Evolutionary conservation across 2,888 invertebrate genomes (phyloP).

Genomic region (Phyllotreta cruciferae): DNA sequence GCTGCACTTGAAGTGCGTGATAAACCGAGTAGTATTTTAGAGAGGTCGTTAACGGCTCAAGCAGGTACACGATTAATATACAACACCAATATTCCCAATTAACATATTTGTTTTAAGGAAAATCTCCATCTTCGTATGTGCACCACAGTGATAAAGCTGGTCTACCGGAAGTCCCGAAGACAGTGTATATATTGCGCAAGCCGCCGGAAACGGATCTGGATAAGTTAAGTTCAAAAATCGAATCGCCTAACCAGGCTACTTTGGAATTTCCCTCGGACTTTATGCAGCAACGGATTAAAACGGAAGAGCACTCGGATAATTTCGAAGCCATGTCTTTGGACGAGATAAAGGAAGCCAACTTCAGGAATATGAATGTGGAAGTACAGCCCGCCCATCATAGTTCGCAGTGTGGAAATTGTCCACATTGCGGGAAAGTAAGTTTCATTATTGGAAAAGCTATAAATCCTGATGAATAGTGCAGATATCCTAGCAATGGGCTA

Average conservation of each 20-base stretch:
- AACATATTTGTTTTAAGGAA: constrained; percentile 37
- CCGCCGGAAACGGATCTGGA: constrained; percentile 49
- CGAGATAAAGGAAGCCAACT: constrained; percentile 40
- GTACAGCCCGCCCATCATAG: constrained; percentile 55
- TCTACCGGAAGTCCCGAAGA: constrained; percentile 48
- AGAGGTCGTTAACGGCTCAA: constrained; percentile 55
- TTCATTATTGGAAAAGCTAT: neutral
- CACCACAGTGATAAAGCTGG: constrained; percentile 43
- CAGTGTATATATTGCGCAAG: constrained; percentile 50
- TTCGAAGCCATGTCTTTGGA: constrained; percentile 41
- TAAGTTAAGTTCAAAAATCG: constrained; percentile 35
- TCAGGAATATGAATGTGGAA: constrained; percentile 35
- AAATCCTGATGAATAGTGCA: no score
- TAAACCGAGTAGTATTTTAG: constrained; percentile 55
- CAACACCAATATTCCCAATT: neutral
- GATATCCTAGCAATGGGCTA: no score
- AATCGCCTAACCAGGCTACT: constrained; percentile 47
- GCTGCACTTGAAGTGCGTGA: constrained; percentile 55
- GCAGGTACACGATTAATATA: constrained; percentile 38
- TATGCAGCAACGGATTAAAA: constrained; percentile 50
- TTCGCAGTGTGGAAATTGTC: constrained; percentile 68
- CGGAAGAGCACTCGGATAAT: constrained; percentile 49
- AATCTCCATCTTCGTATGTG: constrained; percentile 47
- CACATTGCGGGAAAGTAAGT: constrained; percentile 69
- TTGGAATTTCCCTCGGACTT: constrained; percentile 51